phyloP scores from a whole-genome alignment of 2,888 invertebrate species.

The Eristalinus aeneus region DNA sequence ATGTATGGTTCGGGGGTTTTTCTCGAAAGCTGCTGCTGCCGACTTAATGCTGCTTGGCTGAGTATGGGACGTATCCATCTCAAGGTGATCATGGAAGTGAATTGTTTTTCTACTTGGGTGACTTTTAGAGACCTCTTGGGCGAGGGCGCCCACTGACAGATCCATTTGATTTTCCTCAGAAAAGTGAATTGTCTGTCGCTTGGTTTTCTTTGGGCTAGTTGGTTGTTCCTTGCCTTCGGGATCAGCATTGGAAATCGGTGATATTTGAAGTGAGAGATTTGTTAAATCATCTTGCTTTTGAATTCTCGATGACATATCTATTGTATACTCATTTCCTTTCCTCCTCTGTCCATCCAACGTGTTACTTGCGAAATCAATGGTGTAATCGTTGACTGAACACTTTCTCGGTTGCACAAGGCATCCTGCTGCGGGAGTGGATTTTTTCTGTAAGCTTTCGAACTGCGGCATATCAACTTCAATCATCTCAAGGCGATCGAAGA shows the following conservation, averaged over 20 bases:
- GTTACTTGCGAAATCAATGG: conserved; percentile 22
- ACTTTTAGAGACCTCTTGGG: not conserved
- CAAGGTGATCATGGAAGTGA: not conserved
- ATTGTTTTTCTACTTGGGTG: not conserved
- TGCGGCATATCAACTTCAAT: not conserved
- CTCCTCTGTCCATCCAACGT: not conserved
- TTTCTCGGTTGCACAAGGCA: not conserved
- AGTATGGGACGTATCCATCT: not conserved
- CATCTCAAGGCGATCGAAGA: not conserved
- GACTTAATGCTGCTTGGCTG: not conserved
- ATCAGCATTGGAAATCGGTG: not conserved
- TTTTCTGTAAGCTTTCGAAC: conserved; percentile 11
- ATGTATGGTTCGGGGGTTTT: conserved; percentile 11
- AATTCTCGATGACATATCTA: not conserved
- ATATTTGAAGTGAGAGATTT: not conserved
- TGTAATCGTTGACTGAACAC: conserved; percentile 20
- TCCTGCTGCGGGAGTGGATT: not conserved
- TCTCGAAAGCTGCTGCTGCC: not conserved
- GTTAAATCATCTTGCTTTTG: not conserved
- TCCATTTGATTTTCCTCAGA: not conserved
- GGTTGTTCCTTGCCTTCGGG: not conserved
- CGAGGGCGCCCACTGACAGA: not conserved
- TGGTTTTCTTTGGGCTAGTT: not conserved
- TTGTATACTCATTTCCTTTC: not conserved
- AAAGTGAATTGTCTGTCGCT: not conserved